A percentile compares a stretch with the other conserved stretches of the same genome.
Evolutionary conservation across 2,797 vertebrate genomes (phyloP).

Genomic region (Muraenolepis orangiensis): DNA sequence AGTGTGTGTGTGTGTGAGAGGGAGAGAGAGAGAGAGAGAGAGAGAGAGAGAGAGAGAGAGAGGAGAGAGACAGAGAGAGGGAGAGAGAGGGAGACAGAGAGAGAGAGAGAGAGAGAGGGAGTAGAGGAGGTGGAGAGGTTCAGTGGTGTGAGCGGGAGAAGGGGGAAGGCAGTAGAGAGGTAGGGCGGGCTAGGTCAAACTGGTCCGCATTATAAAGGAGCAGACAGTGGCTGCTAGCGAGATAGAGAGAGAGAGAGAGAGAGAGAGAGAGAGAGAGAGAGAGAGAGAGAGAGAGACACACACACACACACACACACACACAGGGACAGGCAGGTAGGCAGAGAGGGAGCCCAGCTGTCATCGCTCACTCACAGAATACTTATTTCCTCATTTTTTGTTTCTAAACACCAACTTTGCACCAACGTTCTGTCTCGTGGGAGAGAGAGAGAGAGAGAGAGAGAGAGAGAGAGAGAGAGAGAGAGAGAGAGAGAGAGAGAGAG

Average conservation of each 20-base stretch:
- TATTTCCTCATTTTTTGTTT: not conserved
- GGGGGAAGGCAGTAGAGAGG: constrained; percentile 3
- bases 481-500: constrained; percentile 27
- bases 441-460: not conserved
- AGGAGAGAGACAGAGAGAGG: constrained; percentile 5
- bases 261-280: not conserved
- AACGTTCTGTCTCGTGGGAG: constrained; percentile 2
- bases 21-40: not conserved
- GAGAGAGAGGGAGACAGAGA: constrained; percentile 20
- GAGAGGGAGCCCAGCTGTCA: not conserved
- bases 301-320: no score
- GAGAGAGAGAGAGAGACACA: not conserved
- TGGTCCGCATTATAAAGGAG: constrained; percentile 64
- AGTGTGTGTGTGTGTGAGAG: not conserved
- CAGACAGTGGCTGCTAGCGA: constrained; percentile 33
- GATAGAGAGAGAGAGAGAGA: not conserved
- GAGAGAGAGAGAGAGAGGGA: constrained; percentile 12
- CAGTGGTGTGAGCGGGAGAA: constrained; percentile 1
- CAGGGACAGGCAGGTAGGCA: not conserved
- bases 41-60: not conserved
- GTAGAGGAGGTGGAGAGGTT: constrained; percentile 3
- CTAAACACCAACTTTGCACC: not conserved
- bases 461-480: constrained; percentile 34
- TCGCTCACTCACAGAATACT: not conserved
- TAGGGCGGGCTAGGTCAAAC: constrained; percentile 66